Evolutionary conservation across 2,888 invertebrate genomes (phyloP).

Genomic region (Reticulitermes lucifugus): DNA sequence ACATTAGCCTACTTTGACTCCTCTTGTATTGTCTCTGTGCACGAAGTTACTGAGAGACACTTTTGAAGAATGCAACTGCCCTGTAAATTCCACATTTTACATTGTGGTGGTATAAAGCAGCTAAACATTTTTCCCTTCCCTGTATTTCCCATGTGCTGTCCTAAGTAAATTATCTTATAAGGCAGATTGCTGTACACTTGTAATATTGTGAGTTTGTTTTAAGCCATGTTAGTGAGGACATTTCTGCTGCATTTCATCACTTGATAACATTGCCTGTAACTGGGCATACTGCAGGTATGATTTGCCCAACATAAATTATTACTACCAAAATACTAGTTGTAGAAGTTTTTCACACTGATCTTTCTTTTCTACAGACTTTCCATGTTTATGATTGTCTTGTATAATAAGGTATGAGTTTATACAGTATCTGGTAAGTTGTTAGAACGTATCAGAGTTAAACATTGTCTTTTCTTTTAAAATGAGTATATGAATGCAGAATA

Average conservation of each 20-base stretch:
- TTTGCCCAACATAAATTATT: conserved; percentile 17
- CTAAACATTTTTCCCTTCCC: background rate
- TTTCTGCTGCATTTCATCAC: conserved; percentile 17
- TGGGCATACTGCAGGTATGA: conserved; percentile 14
- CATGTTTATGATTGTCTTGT: conserved; percentile 27
- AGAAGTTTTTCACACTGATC: conserved; percentile 4
- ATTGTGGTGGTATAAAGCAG: background rate
- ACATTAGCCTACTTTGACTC: background rate
- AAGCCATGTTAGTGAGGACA: background rate
- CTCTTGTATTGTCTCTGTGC: background rate
- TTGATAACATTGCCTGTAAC: background rate
- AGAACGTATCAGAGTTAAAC: conserved; percentile 45
- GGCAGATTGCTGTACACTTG: conserved; percentile 24
- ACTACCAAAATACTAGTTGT: conserved; percentile 11
- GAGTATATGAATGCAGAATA: conserved; percentile 37
- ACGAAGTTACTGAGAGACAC: background rate
- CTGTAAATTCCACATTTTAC: background rate
- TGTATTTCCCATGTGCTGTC: background rate
- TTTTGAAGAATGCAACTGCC: background rate
- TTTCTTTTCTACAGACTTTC: conserved; percentile 29
- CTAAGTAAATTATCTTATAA: conserved; percentile 22
- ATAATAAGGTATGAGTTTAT: conserved; percentile 20
- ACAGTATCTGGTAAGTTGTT: conserved; percentile 38
- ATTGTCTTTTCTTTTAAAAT: conserved; percentile 41
- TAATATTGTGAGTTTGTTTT: conserved; percentile 20